Conservation (phyloP, 37 sponge, comb jelly and placozoan species). For the Geodia barretti region DNA sequence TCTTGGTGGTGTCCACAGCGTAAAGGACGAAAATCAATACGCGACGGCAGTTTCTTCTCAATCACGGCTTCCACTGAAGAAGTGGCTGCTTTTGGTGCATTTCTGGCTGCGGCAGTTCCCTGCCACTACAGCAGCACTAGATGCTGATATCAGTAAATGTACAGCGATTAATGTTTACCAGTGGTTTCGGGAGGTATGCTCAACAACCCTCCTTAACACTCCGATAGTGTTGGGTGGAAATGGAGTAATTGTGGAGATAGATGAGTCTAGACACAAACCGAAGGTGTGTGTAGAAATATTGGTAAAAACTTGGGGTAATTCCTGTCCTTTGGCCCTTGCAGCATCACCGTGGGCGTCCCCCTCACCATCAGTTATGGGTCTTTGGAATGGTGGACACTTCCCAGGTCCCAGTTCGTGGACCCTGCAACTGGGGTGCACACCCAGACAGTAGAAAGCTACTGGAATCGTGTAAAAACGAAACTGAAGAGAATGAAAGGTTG, state of each 20-base stretch:
- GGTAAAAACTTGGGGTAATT: background rate
- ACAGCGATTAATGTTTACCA: background rate
- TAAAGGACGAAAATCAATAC: background rate
- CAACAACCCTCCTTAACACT: too few species aligned
- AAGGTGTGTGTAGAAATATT: background rate
- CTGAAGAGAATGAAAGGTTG: background rate
- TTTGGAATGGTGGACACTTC: background rate
- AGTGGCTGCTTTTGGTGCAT: background rate
- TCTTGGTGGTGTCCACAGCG: conserved; percentile 26
- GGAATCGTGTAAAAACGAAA: background rate
- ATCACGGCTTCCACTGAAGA: background rate
- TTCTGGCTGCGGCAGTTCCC: background rate
- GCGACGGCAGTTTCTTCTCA: background rate
- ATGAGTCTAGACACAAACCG: background rate
- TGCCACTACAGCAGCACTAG: background rate
- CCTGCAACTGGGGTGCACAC: background rate
- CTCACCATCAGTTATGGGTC: background rate
- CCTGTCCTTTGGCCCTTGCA: background rate
- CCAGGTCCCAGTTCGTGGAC: background rate
- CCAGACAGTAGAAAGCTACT: background rate
- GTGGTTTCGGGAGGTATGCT: background rate
- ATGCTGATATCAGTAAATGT: background rate
- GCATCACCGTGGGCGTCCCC: background rate
- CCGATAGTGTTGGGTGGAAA: background rate
- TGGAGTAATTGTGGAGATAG: background rate